phyloP scores from a whole-genome alignment of 1,140 invertebrate genomes.

The Drosophila nigrodunni region DNA sequence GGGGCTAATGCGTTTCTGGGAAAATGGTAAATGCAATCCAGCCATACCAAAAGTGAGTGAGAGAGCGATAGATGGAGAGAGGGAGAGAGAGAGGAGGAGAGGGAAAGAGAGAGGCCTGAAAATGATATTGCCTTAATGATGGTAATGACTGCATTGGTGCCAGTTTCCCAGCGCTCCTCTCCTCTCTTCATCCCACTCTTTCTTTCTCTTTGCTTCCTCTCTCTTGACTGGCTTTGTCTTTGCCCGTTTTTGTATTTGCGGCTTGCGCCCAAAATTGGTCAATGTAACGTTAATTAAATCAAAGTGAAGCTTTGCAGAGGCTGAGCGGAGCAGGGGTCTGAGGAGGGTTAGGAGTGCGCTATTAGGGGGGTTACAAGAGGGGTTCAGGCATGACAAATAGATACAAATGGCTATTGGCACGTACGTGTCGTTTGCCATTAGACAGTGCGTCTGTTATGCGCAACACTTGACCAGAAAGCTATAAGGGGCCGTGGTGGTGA shows the following conservation, averaged over 20 bases:
- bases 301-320: slow-evolving; percentile 55
- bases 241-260: slow-evolving; percentile 56
- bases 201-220: not conserved
- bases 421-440: slow-evolving; percentile 80
- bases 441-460: slow-evolving; percentile 67
- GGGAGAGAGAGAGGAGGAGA: not conserved
- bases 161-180: slow-evolving; percentile 19
- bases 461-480: slow-evolving; percentile 40
- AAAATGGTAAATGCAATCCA: slow-evolving; percentile 75
- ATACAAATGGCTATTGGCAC: slow-evolving; percentile 82
- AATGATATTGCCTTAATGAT: slow-evolving; percentile 84
- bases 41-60: slow-evolving; percentile 1
- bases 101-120: slow-evolving; percentile 60
- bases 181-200: not conserved
- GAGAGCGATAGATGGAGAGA: slow-evolving; percentile 6
- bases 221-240: slow-evolving; percentile 18
- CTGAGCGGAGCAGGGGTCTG: not conserved
- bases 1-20: slow-evolving; percentile 82
- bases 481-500: not conserved
- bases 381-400: slow-evolving; percentile 69
- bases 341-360: not conserved
- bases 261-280: slow-evolving; percentile 77
- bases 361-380: not conserved
- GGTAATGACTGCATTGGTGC: slow-evolving; percentile 78
- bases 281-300: slow-evolving; percentile 83